Percentiles rank a stretch among this genome's conserved stretches.
These are phyloP conservation scores for Aix galericulata DNA, from an alignment of 2,113 vertebrate species.

Conservation along the genomic window DNA sequence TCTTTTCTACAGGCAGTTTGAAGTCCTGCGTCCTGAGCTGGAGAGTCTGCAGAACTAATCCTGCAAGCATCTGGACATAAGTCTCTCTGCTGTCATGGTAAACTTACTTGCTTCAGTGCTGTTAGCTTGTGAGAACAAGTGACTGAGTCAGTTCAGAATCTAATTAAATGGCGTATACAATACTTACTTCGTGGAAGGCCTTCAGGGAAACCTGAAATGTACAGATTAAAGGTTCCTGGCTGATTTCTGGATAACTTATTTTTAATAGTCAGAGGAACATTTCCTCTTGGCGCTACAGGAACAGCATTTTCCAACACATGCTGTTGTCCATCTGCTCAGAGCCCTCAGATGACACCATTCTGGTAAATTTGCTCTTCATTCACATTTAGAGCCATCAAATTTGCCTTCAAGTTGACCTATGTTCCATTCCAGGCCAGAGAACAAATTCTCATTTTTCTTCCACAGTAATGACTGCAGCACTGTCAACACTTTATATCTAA, in stretches of 20 bases:
- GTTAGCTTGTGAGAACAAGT: neutral
- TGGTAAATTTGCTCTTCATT: conserved; percentile 28
- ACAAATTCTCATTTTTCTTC: neutral
- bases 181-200: neutral
- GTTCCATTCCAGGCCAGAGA: neutral
- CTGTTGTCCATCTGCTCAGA: conserved; percentile 17
- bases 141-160: neutral
- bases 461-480: neutral
- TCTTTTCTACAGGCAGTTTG: neutral
- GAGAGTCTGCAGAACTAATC: neutral
- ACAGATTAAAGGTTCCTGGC: neutral
- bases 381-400: conserved; percentile 12
- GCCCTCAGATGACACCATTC: neutral
- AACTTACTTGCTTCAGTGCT: neutral
- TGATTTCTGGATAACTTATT: neutral
- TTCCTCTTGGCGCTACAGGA: neutral
- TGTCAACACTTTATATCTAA: neutral
- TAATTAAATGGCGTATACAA: neutral
- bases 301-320: neutral
- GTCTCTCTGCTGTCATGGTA: neutral
- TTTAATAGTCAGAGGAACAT: neutral
- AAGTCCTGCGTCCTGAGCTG: neutral
- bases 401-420: conserved; percentile 18
- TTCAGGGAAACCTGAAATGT: neutral
- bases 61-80: neutral